Base-by-base conservation (phyloP, 2,797 vertebrate genomes). In the Tenualosa ilisha region DNA sequence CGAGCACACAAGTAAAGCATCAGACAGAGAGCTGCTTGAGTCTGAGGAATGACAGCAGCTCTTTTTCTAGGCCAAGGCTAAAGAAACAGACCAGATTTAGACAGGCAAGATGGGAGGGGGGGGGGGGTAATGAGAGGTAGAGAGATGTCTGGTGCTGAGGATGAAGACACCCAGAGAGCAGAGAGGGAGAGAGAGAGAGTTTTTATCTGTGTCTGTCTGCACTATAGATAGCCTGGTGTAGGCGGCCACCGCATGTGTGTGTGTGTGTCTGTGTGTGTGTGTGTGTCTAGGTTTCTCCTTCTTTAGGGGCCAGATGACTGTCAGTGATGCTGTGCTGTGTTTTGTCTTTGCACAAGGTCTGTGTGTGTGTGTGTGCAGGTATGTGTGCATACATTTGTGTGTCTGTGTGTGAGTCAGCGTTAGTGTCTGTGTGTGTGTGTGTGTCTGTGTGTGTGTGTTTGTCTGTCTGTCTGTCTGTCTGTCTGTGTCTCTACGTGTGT, bases 391-490 rank as follows among this genome's bases (percentile, higher is more conserved):
- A 43, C 72, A 24, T 68, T 12, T 68, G 11, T 37, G 26, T 68
- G 26, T 68, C 9, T 72, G 31, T 72, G 26, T 72, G 26, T 37
- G 65, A 37, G 65, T 37, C 11, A 15, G 65, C 37, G 65, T 72
- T 26, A 37, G 65, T 37, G 65, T 72, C 26, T 4, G 11, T 37
- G 26, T 72, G 65, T 31, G 63, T 68, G 63, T 68, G 63, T 68
- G 63, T 26, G 24, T 68, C 61, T 84, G 85, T 81, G 43, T 53
- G 50, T 72, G 15, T 46, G 3, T 22, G 24, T 4, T 61, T 37
- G 26, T 72, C 26, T 31, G 63, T 68, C 26, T 68, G 63, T 68
- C 26, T 26, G 24, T 68, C 61, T 84, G 85, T 81, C 40, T 53
- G 50, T 72, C n/a, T 46, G 3, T 22, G 24, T 4, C n/a, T 65